These are phyloP conservation scores for Marmota flaviventris DNA, from an alignment of 2,113 vertebrate genomes.

Conservation along the genomic window DNA sequence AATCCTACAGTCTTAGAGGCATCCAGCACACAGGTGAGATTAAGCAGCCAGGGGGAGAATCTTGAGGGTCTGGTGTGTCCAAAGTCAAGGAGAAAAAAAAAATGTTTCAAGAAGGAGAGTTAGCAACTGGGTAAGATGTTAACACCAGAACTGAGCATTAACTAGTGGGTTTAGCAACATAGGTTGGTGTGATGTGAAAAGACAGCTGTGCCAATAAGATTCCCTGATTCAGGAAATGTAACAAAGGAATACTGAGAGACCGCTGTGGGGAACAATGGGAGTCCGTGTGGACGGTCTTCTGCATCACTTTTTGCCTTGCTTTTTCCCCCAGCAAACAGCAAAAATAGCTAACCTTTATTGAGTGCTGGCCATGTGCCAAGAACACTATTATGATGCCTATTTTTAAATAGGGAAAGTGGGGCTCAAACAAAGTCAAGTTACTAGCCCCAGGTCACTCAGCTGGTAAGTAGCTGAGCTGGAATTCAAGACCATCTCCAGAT, in stretches of 20 bases:
- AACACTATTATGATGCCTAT: slow-evolving; percentile 75
- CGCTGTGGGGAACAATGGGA: slow-evolving; percentile 43
- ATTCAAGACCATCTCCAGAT: slow-evolving; percentile 47
- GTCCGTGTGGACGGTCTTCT: slow-evolving; percentile 41
- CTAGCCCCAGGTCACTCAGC: slow-evolving; percentile 77
- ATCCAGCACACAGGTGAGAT: neutral
- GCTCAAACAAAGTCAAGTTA: slow-evolving; percentile 75
- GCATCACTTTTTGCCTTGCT: slow-evolving; percentile 57
- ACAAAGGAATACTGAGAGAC: slow-evolving; percentile 44
- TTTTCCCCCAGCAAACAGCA: slow-evolving; percentile 70
- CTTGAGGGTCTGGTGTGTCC: neutral
- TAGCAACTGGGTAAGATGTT: neutral
- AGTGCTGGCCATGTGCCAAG: slow-evolving; percentile 74
- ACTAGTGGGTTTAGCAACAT: neutral
- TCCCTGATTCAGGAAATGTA: slow-evolving; percentile 33
- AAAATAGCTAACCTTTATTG: slow-evolving; percentile 81
- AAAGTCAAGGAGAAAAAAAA: neutral
- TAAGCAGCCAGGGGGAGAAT: neutral
- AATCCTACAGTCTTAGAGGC: neutral
- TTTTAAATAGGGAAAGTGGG: slow-evolving; percentile 78
- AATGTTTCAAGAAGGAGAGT: slow-evolving; percentile 23
- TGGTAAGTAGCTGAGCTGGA: slow-evolving; percentile 49
- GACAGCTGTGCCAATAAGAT: slow-evolving; percentile 59
- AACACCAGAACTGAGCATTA: neutral
- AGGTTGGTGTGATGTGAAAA: slow-evolving; percentile 28